Conservation (phyloP, 92 coral and sea anemone species). For the Zoanthus sociatus region DNA sequence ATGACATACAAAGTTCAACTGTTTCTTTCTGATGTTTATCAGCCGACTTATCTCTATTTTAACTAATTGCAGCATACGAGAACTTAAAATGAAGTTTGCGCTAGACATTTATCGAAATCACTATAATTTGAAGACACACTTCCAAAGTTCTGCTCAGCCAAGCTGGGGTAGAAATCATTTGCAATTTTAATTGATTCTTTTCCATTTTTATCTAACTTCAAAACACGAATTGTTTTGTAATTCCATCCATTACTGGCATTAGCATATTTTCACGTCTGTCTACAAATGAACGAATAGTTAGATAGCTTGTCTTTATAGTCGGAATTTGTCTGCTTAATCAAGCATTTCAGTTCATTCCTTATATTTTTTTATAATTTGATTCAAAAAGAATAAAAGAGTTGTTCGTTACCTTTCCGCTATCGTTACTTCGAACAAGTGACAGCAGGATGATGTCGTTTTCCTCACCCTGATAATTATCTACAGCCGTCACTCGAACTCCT, state of each 20-base stretch:
- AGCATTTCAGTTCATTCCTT: background rate
- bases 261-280: background rate
- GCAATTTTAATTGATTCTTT: background rate
- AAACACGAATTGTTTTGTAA: background rate
- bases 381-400: too few species aligned
- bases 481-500: slow-evolving; percentile 88
- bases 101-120: too few species aligned
- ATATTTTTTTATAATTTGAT: too few species aligned
- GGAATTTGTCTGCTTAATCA: background rate
- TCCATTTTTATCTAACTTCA: background rate
- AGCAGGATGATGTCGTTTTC: slow-evolving; percentile 86
- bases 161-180: background rate
- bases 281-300: background rate
- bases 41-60: too few species aligned
- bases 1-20: too few species aligned
- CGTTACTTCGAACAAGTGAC: slow-evolving; percentile 82
- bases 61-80: too few species aligned
- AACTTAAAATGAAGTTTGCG: too few species aligned
- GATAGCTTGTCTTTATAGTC: background rate
- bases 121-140: background rate
- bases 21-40: too few species aligned
- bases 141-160: background rate
- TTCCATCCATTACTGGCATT: background rate
- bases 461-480: slow-evolving; percentile 96
- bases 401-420: slow-evolving; percentile 39